These are phyloP conservation scores for Parasteatoda lunata DNA, from an alignment of 2,888 invertebrate species.

Conservation along the genomic window DNA sequence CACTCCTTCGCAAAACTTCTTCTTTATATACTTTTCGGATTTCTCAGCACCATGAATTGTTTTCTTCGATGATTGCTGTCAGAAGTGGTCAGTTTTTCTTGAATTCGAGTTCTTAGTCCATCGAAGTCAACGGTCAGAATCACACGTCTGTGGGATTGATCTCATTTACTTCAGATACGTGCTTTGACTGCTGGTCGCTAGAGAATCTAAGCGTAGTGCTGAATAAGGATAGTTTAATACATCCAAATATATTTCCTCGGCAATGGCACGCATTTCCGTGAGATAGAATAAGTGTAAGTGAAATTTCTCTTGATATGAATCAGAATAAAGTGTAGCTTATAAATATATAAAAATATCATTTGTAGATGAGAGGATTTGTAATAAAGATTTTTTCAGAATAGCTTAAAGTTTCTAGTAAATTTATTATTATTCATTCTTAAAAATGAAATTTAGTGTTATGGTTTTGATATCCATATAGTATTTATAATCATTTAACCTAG, in stretches of 20 bases:
- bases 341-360: no score
- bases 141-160: constrained; percentile 56
- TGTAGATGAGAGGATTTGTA: no score
- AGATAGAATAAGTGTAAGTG: background rate
- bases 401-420: no score
- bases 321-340: no score
- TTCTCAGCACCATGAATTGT: constrained; percentile 21
- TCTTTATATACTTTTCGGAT: no score
- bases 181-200: constrained; percentile 29
- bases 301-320: background rate
- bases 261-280: background rate
- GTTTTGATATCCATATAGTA: no score
- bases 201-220: background rate
- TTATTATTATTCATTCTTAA: no score
- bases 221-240: background rate
- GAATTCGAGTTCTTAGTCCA: constrained; percentile 37
- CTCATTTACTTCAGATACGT: constrained; percentile 53
- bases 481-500: no score
- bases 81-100: constrained; percentile 33
- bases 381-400: no score
- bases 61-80: constrained; percentile 44
- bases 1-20: no score
- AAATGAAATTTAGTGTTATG: no score
- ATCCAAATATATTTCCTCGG: background rate
- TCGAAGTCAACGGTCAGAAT: constrained; percentile 31